A percentile compares a stretch with the other conserved stretches of the same genome.
phyloP scores from a whole-genome alignment of 1,140 invertebrate species.

The Drosophila truncata region DNA sequence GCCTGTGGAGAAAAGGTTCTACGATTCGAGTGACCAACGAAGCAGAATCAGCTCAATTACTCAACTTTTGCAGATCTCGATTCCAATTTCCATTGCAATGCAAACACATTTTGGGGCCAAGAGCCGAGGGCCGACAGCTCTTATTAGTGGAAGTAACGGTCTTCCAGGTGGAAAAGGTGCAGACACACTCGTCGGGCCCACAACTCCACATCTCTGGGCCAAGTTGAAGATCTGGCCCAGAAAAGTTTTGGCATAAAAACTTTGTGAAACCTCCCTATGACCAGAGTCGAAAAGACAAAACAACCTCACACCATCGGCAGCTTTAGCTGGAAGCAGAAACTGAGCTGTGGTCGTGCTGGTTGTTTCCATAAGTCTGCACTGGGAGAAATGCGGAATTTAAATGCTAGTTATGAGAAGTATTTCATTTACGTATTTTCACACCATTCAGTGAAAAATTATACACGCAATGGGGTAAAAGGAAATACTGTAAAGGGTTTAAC shows the following conservation, averaged over 20 bases:
- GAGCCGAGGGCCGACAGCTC: slow-evolving; percentile 26
- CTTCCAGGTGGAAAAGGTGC: slow-evolving; percentile 51
- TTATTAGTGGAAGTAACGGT: slow-evolving; percentile 33
- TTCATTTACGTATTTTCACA: background rate
- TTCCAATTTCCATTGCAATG: slow-evolving; percentile 57
- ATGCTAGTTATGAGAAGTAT: background rate
- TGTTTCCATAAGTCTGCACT: slow-evolving; percentile 39
- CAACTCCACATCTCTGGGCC: slow-evolving; percentile 27
- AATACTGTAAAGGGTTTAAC: background rate
- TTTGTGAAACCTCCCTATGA: slow-evolving; percentile 44
- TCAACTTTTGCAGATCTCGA: slow-evolving; percentile 64
- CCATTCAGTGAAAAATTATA: background rate
- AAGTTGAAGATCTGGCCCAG: slow-evolving; percentile 45
- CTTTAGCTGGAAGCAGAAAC: slow-evolving; percentile 31
- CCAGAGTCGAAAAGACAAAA: slow-evolving; percentile 55
- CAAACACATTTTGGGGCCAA: slow-evolving; percentile 60
- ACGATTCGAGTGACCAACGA: slow-evolving; percentile 30
- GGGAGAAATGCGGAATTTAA: slow-evolving; percentile 5
- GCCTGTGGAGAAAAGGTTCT: slow-evolving; percentile 29
- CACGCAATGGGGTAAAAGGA: background rate
- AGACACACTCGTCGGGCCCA: slow-evolving; percentile 23
- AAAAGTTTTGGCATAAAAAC: slow-evolving; percentile 51
- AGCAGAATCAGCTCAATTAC: slow-evolving; percentile 71
- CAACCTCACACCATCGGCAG: slow-evolving; percentile 51
- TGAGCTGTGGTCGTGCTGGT: slow-evolving; percentile 38